Evolutionary conservation across 2,113 vertebrate genomes (phyloP).

Genomic region (Seriola quinqueradiata): DNA sequence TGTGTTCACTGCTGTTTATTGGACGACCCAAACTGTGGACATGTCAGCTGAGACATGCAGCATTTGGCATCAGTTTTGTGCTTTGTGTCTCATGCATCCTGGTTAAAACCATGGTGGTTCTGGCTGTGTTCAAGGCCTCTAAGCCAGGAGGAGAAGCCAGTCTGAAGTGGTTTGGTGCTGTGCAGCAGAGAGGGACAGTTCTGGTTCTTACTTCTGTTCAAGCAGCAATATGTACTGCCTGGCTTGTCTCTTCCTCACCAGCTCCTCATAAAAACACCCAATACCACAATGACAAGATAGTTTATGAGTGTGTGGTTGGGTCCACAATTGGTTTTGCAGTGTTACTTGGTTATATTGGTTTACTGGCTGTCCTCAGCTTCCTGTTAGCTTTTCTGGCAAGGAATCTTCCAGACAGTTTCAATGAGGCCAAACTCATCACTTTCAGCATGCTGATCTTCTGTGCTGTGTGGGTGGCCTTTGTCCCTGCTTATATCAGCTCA

Average conservation of each 20-base stretch:
- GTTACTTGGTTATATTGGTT: not conserved
- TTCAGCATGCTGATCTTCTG: constrained; percentile 86
- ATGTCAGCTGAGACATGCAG: constrained; percentile 75
- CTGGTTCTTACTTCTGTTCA: constrained; percentile 72
- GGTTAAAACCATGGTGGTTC: constrained; percentile 79
- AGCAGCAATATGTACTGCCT: constrained; percentile 72
- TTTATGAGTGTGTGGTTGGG: constrained; percentile 75
- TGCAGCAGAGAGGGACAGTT: constrained; percentile 76
- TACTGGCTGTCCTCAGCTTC: not conserved
- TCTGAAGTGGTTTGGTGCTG: constrained; percentile 74
- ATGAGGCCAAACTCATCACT: constrained; percentile 80
- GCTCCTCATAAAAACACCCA: constrained; percentile 63
- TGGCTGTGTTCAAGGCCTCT: constrained; percentile 79
- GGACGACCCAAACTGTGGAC: constrained; percentile 71
- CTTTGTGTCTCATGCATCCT: constrained; percentile 75
- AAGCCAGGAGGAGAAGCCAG: constrained; percentile 62
- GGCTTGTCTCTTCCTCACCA: constrained; percentile 71
- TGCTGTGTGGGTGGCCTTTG: constrained; percentile 81
- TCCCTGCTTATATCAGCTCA: constrained; percentile 80
- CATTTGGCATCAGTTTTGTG: constrained; percentile 78
- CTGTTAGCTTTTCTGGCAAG: constrained; percentile 70
- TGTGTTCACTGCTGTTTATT: constrained; percentile 80
- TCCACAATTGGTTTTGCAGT: constrained; percentile 33
- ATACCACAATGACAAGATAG: constrained; percentile 63
- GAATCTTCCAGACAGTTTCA: constrained; percentile 80